Conservation (phyloP, 92 coral and sea anemone species). For the Parazoanthus darwini region DNA sequence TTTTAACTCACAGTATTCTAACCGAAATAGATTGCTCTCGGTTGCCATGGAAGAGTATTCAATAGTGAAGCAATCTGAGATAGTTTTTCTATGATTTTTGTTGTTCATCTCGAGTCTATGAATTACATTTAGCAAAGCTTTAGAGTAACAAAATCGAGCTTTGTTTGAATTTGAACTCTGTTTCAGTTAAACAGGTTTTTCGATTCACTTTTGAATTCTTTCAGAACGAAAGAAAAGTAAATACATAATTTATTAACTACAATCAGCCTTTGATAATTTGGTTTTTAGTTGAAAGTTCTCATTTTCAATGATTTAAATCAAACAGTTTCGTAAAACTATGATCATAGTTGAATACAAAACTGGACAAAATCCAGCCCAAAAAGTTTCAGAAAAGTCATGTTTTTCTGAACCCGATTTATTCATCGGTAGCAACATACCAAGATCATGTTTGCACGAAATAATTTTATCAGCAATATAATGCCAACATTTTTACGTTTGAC, state of each 20-base stretch:
- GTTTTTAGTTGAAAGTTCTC: constrained; percentile 5
- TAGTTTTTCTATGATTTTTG: too few relatives aligned
- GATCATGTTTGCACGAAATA: neutral
- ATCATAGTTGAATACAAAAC: neutral
- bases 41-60: neutral
- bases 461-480: neutral
- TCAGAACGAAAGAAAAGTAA: neutral
- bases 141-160: neutral
- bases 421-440: neutral
- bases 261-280: neutral
- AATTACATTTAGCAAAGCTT: neutral
- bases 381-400: neutral
- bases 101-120: neutral
- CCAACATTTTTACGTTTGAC: neutral
- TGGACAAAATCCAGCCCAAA: neutral
- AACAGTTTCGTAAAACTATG: neutral
- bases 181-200: neutral
- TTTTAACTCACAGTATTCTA: neutral
- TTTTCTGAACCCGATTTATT: neutral
- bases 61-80: neutral
- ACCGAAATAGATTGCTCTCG: neutral
- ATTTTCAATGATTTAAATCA: neutral
- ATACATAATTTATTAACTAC: constrained; percentile 13
- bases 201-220: neutral
- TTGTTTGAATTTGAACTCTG: neutral